Evolutionary conservation across 2,113 vertebrate species (phyloP).

Genomic region (Leptobrachium ailaonicum): DNA sequence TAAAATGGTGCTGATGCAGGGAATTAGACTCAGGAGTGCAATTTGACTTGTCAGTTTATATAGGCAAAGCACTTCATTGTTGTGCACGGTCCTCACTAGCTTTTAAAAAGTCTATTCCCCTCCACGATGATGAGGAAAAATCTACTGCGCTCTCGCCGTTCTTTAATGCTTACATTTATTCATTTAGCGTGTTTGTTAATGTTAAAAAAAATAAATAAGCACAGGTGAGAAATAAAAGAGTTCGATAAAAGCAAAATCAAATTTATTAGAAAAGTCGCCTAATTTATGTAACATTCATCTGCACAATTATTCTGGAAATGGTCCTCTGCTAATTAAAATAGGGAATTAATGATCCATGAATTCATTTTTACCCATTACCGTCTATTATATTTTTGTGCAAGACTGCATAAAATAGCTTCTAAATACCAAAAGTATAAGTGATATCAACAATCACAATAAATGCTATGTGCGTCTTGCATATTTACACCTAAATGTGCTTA

Average conservation of each 20-base stretch:
- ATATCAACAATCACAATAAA: too few relatives aligned
- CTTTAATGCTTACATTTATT: conserved; percentile 46
- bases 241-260: conserved; percentile 9
- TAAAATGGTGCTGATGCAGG: conserved; percentile 64
- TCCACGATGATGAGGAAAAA: conserved; percentile 61
- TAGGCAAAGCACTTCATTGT: conserved; percentile 68
- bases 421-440: too few relatives aligned
- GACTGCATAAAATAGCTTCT: too few relatives aligned
- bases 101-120: conserved; percentile 61
- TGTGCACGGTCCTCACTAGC: conserved; percentile 61
- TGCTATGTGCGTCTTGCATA: too few relatives aligned
- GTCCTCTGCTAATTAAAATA: not conserved
- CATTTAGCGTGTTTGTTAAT: not conserved
- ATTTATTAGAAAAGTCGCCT: conserved; percentile 41
- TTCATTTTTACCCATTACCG: too few relatives aligned
- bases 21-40: conserved; percentile 68
- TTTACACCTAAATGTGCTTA: too few relatives aligned
- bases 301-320: not conserved
- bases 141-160: conserved; percentile 56
- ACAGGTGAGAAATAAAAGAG: not conserved
- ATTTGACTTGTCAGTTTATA: conserved; percentile 79
- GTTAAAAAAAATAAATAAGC: conserved; percentile 1
- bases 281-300: not conserved
- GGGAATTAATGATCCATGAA: not conserved
- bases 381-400: too few relatives aligned